Conservation (phyloP, 2,888 invertebrate genomes). For the Nephrotoma flavescens region DNA sequence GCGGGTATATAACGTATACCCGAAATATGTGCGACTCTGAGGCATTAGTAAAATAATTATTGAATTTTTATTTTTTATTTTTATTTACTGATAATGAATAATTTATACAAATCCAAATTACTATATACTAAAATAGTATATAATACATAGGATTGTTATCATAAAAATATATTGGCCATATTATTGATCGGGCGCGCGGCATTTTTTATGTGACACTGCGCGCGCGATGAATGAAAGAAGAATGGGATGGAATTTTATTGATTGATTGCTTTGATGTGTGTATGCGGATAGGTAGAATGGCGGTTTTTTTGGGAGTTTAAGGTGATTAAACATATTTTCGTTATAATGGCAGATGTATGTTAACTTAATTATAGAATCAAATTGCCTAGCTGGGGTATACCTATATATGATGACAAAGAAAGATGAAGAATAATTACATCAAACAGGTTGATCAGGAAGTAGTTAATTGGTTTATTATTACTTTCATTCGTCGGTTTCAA, state of each 20-base stretch:
- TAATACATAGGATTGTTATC: not conserved
- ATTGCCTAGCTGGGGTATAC: not conserved
- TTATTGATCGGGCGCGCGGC: not conserved
- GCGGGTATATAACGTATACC: not conserved
- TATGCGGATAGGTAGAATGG: not conserved
- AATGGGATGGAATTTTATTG: not conserved
- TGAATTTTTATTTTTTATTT: not conserved
- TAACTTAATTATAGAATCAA: not conserved
- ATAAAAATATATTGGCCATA: not conserved
- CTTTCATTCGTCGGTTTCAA: no score
- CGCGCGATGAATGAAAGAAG: not conserved
- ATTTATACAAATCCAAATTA: not conserved
- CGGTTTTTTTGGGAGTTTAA: not conserved
- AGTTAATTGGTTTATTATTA: not conserved
- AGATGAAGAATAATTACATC: not conserved
- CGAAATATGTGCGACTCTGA: not conserved
- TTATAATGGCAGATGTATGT: not conserved
- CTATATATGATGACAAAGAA: not conserved
- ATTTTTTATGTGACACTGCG: not conserved
- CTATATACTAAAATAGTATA: not conserved
- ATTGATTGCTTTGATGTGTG: not conserved
- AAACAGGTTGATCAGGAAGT: not conserved
- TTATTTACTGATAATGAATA: not conserved
- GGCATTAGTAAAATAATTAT: not conserved
- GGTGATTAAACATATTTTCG: not conserved